Percentiles rank a stretch among this genome's conserved stretches.
Evolutionary conservation across 2,797 vertebrate genomes (phyloP).

Genomic region (Clarias pachynema): DNA sequence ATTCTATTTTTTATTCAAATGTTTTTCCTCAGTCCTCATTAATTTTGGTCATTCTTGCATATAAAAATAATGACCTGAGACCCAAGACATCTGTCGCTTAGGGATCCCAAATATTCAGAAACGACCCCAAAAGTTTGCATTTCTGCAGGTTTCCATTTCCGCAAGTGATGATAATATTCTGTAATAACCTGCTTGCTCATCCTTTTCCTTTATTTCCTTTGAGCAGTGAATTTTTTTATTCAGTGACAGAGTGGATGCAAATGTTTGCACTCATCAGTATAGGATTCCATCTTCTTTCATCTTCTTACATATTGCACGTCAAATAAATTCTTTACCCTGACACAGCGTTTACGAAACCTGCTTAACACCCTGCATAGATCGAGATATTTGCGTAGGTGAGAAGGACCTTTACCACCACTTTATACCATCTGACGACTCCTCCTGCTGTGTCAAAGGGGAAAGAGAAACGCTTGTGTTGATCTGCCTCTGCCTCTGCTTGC

Average conservation of each 20-base stretch:
- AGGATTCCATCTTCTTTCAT: background rate
- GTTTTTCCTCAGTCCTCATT: background rate
- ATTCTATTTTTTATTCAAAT: background rate
- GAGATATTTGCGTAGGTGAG: background rate
- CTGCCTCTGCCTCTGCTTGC: conserved; percentile 35
- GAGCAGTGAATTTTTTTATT: background rate
- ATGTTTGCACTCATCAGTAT: background rate
- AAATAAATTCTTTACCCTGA: conserved; percentile 4
- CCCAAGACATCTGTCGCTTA: background rate
- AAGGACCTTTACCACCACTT: conserved; percentile 9
- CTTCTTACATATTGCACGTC: background rate
- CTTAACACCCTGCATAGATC: background rate
- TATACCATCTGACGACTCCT: conserved; percentile 19
- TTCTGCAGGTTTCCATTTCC: background rate
- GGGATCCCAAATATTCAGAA: background rate
- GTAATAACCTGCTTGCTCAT: background rate
- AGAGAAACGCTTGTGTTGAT: conserved; percentile 34
- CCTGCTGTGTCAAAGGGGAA: background rate
- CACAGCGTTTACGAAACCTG: background rate
- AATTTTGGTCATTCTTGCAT: background rate
- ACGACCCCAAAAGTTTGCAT: background rate
- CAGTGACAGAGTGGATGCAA: background rate
- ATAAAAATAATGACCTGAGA: background rate
- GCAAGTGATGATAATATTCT: background rate
- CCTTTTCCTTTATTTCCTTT: background rate